Evolutionary conservation across 2,797 vertebrate genomes (phyloP).

Genomic region (Hoplostethus mediterraneus): DNA sequence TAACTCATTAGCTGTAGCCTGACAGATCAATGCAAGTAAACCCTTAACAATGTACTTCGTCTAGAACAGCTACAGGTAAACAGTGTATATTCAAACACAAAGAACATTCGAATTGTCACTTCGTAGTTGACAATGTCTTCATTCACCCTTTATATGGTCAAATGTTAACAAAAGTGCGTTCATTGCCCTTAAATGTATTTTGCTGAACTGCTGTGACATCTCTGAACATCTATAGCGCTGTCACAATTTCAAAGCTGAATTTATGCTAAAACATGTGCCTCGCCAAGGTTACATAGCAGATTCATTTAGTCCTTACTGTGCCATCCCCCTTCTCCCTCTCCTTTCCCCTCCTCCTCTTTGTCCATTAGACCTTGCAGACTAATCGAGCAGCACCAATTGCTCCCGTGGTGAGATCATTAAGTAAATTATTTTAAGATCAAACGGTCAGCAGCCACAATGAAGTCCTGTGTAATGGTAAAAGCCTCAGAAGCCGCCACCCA

Average conservation of each 20-base stretch:
- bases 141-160: not conserved
- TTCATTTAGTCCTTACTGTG: conserved; percentile 78
- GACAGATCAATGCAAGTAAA: not conserved
- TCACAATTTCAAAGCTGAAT: conserved; percentile 53
- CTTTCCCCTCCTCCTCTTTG: conserved; percentile 78
- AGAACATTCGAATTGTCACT: not conserved
- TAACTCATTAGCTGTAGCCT: not conserved
- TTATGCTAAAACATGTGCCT: conserved; percentile 72
- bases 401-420: conserved; percentile 99
- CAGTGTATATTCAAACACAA: not conserved
- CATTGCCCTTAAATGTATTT: conserved; percentile 21
- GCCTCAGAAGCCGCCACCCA: conserved; percentile 91
- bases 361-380: conserved; percentile 99
- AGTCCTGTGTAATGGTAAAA: conserved; percentile 98
- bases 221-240: conserved; percentile 11
- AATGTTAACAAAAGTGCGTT: not conserved
- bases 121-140: not conserved
- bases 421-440: conserved; percentile 99
- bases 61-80: no score
- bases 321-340: conserved; percentile 45
- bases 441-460: conserved; percentile 98
- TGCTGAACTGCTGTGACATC: conserved; percentile 30
- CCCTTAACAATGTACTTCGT: no score
- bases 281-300: conserved; percentile 81
- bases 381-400: conserved; percentile 98